phyloP scores from a whole-genome alignment of 30 jellyfish, hydroid and myxozoan genomes.

The Pelagia noctiluca region DNA sequence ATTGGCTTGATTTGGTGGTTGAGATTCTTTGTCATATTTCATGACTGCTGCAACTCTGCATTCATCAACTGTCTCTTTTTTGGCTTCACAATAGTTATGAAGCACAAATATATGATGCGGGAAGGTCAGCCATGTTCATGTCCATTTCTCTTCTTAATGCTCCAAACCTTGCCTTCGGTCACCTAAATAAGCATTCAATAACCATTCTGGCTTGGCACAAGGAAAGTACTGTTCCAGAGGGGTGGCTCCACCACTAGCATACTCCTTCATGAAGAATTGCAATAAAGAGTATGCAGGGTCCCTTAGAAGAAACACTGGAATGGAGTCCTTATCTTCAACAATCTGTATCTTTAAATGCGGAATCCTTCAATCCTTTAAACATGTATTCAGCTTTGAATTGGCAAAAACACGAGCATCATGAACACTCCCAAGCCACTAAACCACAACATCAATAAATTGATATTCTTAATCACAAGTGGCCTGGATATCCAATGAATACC shows the following conservation, averaged over 20 bases:
- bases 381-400: constrained; percentile 24
- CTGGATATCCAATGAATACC: neutral
- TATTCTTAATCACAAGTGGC: neutral
- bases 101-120: too few relatives aligned
- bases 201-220: constrained; percentile 59
- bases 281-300: constrained; percentile 17
- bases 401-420: constrained; percentile 35
- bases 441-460: constrained; percentile 48
- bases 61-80: too few relatives aligned
- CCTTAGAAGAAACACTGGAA: constrained; percentile 35
- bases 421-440: constrained; percentile 31
- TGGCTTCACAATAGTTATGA: too few relatives aligned
- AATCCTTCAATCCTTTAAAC: constrained; percentile 11
- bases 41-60: constrained; percentile 41
- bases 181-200: constrained; percentile 66
- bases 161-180: constrained; percentile 73
- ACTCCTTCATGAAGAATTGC: constrained; percentile 16
- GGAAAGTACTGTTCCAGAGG: constrained; percentile 27
- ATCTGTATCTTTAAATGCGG: neutral
- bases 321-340: constrained; percentile 21
- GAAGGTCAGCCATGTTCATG: constrained; percentile 42
- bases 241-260: constrained; percentile 37
- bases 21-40: constrained; percentile 52
- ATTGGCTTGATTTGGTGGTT: constrained; percentile 40
- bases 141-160: constrained; percentile 60